Base-by-base conservation (phyloP, 2,797 vertebrate genomes). In the Gila robusta region DNA sequence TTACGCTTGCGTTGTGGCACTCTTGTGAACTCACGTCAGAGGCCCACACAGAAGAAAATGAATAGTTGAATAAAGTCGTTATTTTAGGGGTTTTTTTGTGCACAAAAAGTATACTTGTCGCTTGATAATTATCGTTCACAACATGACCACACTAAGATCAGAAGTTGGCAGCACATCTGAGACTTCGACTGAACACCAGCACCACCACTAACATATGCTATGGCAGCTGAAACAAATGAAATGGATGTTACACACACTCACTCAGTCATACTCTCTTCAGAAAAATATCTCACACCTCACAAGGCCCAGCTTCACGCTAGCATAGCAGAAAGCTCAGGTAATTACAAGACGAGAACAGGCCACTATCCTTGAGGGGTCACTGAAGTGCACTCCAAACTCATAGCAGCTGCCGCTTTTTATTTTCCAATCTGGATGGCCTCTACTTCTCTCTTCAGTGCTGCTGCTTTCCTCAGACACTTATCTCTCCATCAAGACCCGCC, bases 401-500 rank as follows among this genome's bases (percentile, higher is more conserved):
- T 77, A 84, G 86, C 86, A 90, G 89, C 90, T 91, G 87, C 83
- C 64, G 85, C 79, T 79, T 88, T 91, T 90, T 89, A 92, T 89
- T 90, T 89, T 90, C 83, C 87, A 86, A 88, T 90, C 85, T 88
- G 80, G 84, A 85, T 19, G 54, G 85, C 79, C 85, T 83, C 19
- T 49, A 47, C 37, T 59, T 73, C 79, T 87, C 69, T 21, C 17
- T 81, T 74, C 86, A 71, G 52, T 66, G 21, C 85, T 71, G 80
- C 71, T 84, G 47, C 41, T 41, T 81, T 82, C 87, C 83, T 86
- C 74, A 79, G 79, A 85, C 73, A 83, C 74, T 37, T 84, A 85
- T 87, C 74, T 84, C 86, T 90, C 78, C 81, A 83, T 81, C 44
- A 59, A 66, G 80, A 80, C 41, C 71, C 28, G 79, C 54, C 85